Base-by-base conservation (phyloP, 1,140 invertebrate genomes). In the Medauroidea extradentata region DNA sequence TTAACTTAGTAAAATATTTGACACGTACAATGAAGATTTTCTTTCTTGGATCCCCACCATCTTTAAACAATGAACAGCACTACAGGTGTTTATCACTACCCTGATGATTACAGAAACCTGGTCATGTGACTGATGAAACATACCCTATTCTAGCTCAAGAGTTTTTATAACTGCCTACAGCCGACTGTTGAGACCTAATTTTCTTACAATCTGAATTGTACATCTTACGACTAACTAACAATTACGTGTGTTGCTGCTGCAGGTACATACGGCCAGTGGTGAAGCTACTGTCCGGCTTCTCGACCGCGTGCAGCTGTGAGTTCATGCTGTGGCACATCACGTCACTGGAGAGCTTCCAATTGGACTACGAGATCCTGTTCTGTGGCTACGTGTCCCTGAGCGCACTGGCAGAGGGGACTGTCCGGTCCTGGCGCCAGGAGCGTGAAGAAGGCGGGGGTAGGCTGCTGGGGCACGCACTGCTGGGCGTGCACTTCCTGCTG, bases 311-410 rank as follows among this genome's bases (percentile, higher is more conserved):
- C 24, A 51, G 38, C n/a, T 24, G 7, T 3, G 49, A 51, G 49
- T 51, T 13, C 19, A 51, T 51, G 27, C 24, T 29, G 49, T 51
- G 49, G 49, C 49, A 51, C 49, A 34, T 34, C 2, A 21, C 27
- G 38, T 29, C 49, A 3, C 49, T 51, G 9, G 25, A 34, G 16
- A 21, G 49, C 38, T 51, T 51, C 14, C 8, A n/a, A 7, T 16
- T 29, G 16, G 38, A 51, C 38, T 51, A 51, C 49, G 25, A 51
- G 8, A 2, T 51, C 9, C 49, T 51, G 16, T 51, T 19, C 25
- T 11, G 49, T 14, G 38, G 49, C 19, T 51, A 51, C 16, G n/a
- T 34, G 27, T n/a, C 9, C 3, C 9, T 51, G 16, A 21, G 25
- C 3, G 14, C 24, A 25, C 38, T 51, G 0, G 19, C 14, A 16